A percentile compares a stretch with the other conserved stretches of the same genome.
Conservation (phyloP, 2,797 vertebrate species). For the Parambassis ranga region DNA sequence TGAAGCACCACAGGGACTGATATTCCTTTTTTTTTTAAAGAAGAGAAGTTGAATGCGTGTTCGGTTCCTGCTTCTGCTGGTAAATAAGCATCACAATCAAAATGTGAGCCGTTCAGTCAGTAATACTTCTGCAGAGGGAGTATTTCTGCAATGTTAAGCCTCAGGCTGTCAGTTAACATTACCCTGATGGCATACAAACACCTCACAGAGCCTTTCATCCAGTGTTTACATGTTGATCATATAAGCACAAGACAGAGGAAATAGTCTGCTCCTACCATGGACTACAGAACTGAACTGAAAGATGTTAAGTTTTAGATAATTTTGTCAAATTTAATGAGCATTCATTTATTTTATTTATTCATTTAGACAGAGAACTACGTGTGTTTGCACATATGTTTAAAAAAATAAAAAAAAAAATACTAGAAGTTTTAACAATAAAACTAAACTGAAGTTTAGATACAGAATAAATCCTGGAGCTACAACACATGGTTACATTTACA, state of each 20-base stretch:
- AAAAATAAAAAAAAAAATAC: too few species aligned
- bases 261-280: background rate
- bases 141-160: conserved; percentile 47
- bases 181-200: conserved; percentile 40
- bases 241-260: background rate
- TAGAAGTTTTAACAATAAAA: too few species aligned
- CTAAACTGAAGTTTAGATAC: too few species aligned
- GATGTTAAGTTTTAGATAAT: too few species aligned
- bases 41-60: background rate
- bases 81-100: background rate
- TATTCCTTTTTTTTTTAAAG: conserved; percentile 2
- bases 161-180: conserved; percentile 53
- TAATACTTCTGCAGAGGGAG: conserved; percentile 6
- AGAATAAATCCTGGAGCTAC: too few species aligned
- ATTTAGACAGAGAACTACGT: too few species aligned
- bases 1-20: background rate
- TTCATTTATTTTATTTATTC: too few species aligned
- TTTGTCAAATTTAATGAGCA: too few species aligned
- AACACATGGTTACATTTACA: too few species aligned
- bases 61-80: conserved; percentile 2
- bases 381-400: too few species aligned
- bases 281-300: too few species aligned
- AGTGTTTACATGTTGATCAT: conserved; percentile 16
- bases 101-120: background rate
- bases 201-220: background rate